Percentiles rank a stretch among this genome's conserved stretches.
These are phyloP conservation scores for Anguilla pacifica DNA, from an alignment of 2,797 vertebrate species.

Conservation along the genomic window DNA sequence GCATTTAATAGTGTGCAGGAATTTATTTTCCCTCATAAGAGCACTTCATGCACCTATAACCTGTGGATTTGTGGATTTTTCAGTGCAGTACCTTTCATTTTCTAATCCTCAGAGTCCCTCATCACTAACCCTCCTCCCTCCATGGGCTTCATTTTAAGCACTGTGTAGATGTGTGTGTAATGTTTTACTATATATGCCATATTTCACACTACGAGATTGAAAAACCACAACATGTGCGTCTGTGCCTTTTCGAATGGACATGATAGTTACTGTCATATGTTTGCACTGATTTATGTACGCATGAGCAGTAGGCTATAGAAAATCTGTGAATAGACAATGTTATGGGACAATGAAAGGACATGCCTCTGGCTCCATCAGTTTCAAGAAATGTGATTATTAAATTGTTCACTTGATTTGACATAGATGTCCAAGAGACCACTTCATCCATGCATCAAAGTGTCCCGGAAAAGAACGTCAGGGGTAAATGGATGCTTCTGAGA, in stretches of 20 bases:
- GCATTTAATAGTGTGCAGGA: background rate
- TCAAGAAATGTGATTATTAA: background rate
- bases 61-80: too few species aligned
- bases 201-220: background rate
- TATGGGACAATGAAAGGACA: background rate
- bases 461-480: background rate
- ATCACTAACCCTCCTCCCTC: background rate
- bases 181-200: background rate
- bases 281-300: background rate
- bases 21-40: too few species aligned
- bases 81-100: too few species aligned
- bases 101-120: too few species aligned
- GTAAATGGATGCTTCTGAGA: background rate
- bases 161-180: background rate
- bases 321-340: background rate
- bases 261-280: background rate
- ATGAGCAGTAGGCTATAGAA: background rate
- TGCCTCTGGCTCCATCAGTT: background rate
- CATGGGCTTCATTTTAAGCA: background rate
- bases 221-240: background rate
- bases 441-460: background rate
- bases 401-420: background rate
- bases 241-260: background rate
- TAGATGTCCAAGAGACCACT: background rate
- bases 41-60: too few species aligned